Evolutionary conservation across 2,797 vertebrate species (phyloP).

Genomic region (Podarcis siculus): DNA sequence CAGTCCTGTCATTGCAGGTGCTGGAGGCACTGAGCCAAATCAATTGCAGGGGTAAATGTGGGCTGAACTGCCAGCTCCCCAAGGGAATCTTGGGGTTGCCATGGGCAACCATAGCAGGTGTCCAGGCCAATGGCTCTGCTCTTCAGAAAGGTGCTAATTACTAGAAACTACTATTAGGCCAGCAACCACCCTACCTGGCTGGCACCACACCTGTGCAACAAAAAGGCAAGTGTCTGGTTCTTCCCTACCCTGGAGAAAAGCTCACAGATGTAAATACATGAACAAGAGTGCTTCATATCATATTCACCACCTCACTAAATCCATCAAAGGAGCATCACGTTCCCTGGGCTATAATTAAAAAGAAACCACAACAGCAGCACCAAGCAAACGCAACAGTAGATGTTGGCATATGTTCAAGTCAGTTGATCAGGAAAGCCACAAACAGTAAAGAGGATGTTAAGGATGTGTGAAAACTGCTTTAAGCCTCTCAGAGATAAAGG

Average conservation of each 20-base stretch:
- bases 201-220: neutral
- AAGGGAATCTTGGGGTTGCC: too few species aligned
- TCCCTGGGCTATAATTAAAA: conserved; percentile 16
- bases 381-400: neutral
- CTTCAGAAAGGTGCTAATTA: neutral
- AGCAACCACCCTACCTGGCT: neutral
- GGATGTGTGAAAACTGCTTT: neutral
- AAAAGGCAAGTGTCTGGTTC: neutral
- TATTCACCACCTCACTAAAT: neutral
- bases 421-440: neutral
- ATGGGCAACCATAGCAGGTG: neutral
- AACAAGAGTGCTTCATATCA: neutral
- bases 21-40: too few species aligned
- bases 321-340: neutral
- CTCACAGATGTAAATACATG: neutral
- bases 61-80: too few species aligned
- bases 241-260: neutral
- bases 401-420: neutral
- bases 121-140: neutral
- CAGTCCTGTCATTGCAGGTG: too few species aligned
- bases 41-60: too few species aligned
- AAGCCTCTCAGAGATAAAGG: neutral
- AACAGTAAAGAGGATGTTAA: neutral
- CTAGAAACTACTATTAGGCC: neutral
- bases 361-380: neutral